Evolutionary conservation across 2,797 vertebrate genomes (phyloP), one percentile per base, ranked within the genome.

Genomic region (Diceros bicornis): DNA sequence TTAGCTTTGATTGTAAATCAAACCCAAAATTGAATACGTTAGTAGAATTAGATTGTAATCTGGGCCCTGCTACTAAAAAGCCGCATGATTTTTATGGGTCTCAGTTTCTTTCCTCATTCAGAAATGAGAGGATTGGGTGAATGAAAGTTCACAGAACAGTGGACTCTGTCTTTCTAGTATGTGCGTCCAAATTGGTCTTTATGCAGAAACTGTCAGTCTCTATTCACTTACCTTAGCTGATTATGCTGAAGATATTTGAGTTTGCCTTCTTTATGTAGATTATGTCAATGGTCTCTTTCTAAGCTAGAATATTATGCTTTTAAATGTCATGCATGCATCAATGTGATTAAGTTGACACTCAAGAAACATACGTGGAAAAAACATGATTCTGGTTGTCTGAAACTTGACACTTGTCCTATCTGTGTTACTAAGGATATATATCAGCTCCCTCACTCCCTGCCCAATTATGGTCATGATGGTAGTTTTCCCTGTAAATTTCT

Each of bases 1-100:
- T 91, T 83, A 87, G 14, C 5, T 89, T 87, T 89, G 44, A 55
- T 89, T 83, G 87, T 95, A 83, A 79, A 87, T 94, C 79, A 96
- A 79, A 91, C 1, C 2, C 2, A 32, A 81, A 93, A 86, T 23
- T 95, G 37, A 92, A 91, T 79, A 47, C 1, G 0, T 94, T 72
- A 64, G 29, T 86, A 75, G 44, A 97, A 71, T 10, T 79, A 47
- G 16, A 18, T 84, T 96, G 8, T 62, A 71, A 82, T 34, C 1
- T 64, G 27, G 25, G 17, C 18, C 34, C 0, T 84, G 4, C 6
- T 64, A 27, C 71, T 88, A 32, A 90, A 72, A 89, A 41, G 17
- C 16, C 94, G 2, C 2, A 21, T 84, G 34, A 27, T 57, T 89
- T 96, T 82, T 59, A 34, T 79, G 25, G 11, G 44, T 90, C 29